A percentile compares a stretch with the other conserved stretches of the same genome.
Conservation (phyloP, 2,888 invertebrate species). For the Scaptomyza parva region DNA sequence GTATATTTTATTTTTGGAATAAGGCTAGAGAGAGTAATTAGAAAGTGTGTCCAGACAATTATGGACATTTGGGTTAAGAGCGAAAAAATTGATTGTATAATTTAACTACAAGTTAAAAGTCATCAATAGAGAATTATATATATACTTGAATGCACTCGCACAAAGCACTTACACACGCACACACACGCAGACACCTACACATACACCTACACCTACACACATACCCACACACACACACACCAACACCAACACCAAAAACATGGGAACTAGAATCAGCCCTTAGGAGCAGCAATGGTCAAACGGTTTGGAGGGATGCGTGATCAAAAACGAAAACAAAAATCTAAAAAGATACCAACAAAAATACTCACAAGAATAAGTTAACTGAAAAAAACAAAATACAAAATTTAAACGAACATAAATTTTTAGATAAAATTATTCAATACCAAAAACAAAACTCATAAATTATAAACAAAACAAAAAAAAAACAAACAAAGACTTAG, state of each 20-base stretch:
- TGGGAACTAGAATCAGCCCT: conserved; percentile 51
- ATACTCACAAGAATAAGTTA: conserved; percentile 22
- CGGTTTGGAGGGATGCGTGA: conserved; percentile 85
- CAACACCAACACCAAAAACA: conserved; percentile 34
- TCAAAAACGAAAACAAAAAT: conserved; percentile 51
- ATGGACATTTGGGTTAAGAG: conserved; percentile 6
- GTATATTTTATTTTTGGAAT: conserved; percentile 43
- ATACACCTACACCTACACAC: conserved; percentile 32
- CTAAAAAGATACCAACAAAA: conserved; percentile 40
- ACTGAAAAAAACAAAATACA: conserved; percentile 39
- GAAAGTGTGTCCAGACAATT: conserved; percentile 17
- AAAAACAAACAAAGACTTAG: conserved; percentile 52
- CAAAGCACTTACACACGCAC: conserved; percentile 30
- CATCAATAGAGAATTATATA: conserved; percentile 41
- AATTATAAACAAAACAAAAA: conserved; percentile 37
- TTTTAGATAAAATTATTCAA: conserved; percentile 62
- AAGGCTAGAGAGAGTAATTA: conserved; percentile 36
- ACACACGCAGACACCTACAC: conserved; percentile 25
- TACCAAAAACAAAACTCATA: conserved; percentile 24
- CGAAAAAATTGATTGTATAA: conserved; percentile 38
- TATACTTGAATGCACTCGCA: conserved; percentile 54
- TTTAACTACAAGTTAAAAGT: conserved; percentile 58
- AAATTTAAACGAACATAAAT: conserved; percentile 44
- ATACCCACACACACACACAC: conserved; percentile 20
- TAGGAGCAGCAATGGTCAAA: conserved; percentile 72